Evolutionary conservation across 2,113 vertebrate species (phyloP).

Genomic region (Xiphophorus couchianus): DNA sequence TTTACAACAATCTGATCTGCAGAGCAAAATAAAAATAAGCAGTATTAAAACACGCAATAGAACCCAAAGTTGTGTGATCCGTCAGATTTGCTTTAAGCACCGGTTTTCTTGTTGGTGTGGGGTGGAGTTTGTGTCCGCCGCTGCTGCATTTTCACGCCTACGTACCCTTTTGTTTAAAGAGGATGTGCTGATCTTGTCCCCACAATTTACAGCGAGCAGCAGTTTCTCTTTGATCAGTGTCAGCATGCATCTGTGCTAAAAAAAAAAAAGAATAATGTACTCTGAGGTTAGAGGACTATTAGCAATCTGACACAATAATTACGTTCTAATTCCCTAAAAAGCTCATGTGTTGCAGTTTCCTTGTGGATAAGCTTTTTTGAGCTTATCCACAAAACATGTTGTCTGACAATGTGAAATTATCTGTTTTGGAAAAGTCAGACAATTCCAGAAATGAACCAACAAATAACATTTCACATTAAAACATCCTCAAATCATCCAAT

Average conservation of each 20-base stretch:
- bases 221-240: slow-evolving; percentile 70
- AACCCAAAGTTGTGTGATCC: slow-evolving; percentile 23
- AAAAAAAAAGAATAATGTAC: slow-evolving; percentile 37
- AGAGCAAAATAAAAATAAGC: background rate
- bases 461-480: background rate
- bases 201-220: slow-evolving; percentile 62
- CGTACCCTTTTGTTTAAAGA: slow-evolving; percentile 57
- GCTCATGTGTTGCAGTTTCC: slow-evolving; percentile 26
- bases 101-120: slow-evolving; percentile 17
- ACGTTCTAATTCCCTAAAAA: slow-evolving; percentile 57
- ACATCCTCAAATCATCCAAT: background rate
- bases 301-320: slow-evolving; percentile 70
- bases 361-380: background rate
- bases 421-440: background rate
- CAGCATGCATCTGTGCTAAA: slow-evolving; percentile 64
- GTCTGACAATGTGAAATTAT: background rate
- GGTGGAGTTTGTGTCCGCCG: slow-evolving; percentile 35
- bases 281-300: slow-evolving; percentile 53
- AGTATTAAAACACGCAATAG: background rate
- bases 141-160: slow-evolving; percentile 58
- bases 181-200: slow-evolving; percentile 64
- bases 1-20: slow-evolving; percentile 12
- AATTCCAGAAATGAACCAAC: background rate
- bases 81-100: slow-evolving; percentile 29
- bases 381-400: background rate